Evolutionary conservation across 2,888 invertebrate species (phyloP).

Genomic region (Syritta pipiens): DNA sequence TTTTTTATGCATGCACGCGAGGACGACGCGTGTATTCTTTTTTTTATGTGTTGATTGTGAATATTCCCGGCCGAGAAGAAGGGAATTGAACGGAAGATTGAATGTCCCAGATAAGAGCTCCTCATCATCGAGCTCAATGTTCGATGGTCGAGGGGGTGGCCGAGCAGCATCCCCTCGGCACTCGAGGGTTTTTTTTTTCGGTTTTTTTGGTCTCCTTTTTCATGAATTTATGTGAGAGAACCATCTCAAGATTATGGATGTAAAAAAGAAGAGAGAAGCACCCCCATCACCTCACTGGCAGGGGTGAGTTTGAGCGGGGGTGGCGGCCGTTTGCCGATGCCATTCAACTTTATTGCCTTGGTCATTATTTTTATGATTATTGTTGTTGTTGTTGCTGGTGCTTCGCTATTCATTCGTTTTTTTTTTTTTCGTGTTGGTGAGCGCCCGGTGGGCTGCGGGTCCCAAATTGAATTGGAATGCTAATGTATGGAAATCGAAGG

Average conservation of each 20-base stretch:
- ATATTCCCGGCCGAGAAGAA: constrained; percentile 27
- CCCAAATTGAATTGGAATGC: constrained; percentile 76
- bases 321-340: constrained; percentile 72
- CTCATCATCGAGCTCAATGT: constrained; percentile 31
- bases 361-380: constrained; percentile 79
- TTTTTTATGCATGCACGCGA: constrained; percentile 66
- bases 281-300: constrained; percentile 36
- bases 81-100: constrained; percentile 42
- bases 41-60: constrained; percentile 68
- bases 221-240: constrained; percentile 68
- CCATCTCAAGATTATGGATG: constrained; percentile 69
- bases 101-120: constrained; percentile 63
- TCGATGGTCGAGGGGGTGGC: constrained; percentile 40
- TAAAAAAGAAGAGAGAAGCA: constrained; percentile 24
- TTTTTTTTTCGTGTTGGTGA: too few relatives aligned
- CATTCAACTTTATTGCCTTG: constrained; percentile 78
- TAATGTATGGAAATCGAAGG: constrained; percentile 78
- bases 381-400: constrained; percentile 63
- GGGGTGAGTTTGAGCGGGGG: constrained; percentile 22
- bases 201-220: too few relatives aligned
- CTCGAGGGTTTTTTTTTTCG: constrained; percentile 66
- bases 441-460: constrained; percentile 44
- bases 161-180: constrained; percentile 43
- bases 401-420: constrained; percentile 66
- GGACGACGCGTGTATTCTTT: constrained; percentile 58